Evolutionary conservation across 2,888 invertebrate genomes (phyloP).

Genomic region (Mechanitis messenoides): DNA sequence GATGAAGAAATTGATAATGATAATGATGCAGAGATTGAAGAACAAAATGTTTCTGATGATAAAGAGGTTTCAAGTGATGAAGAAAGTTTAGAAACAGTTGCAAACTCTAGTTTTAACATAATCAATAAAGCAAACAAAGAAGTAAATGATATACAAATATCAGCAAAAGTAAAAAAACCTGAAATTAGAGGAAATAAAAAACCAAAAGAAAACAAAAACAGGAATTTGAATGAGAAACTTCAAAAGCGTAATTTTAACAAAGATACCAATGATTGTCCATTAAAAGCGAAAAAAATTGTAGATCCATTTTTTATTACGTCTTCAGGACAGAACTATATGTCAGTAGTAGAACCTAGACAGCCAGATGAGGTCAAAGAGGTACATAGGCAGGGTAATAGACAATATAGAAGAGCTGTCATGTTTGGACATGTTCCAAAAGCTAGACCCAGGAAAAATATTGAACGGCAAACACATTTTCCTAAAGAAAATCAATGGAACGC

Average conservation of each 20-base stretch:
- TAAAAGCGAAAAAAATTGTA: slow-evolving; percentile 48
- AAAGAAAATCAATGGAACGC: slow-evolving; percentile 28
- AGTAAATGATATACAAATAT: slow-evolving; percentile 23
- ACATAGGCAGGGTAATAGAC: slow-evolving; percentile 62
- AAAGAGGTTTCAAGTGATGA: slow-evolving; percentile 19
- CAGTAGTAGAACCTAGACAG: slow-evolving; percentile 60
- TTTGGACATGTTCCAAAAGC: slow-evolving; percentile 61
- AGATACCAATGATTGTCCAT: slow-evolving; percentile 35
- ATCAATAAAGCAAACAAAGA: slow-evolving; percentile 13
- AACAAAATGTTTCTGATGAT: slow-evolving; percentile 18
- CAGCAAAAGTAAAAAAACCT: slow-evolving; percentile 16
- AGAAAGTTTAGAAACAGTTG: slow-evolving; percentile 11
- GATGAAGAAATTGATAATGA: slow-evolving; percentile 23
- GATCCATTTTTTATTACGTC: slow-evolving; percentile 70
- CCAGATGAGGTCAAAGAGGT: slow-evolving; percentile 67
- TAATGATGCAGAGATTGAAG: slow-evolving; percentile 19
- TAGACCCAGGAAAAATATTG: slow-evolving; percentile 43
- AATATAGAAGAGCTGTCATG: slow-evolving; percentile 63
- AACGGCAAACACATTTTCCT: slow-evolving; percentile 3
- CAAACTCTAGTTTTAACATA: slow-evolving; percentile 9
- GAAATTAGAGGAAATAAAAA: slow-evolving; percentile 38
- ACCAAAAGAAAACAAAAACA: slow-evolving; percentile 57
- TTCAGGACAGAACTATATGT: slow-evolving; percentile 65
- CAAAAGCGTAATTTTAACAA: slow-evolving; percentile 54
- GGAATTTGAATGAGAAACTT: slow-evolving; percentile 60